Conservation (phyloP, 2,888 invertebrate genomes). For the Podotricha telesiphe region DNA sequence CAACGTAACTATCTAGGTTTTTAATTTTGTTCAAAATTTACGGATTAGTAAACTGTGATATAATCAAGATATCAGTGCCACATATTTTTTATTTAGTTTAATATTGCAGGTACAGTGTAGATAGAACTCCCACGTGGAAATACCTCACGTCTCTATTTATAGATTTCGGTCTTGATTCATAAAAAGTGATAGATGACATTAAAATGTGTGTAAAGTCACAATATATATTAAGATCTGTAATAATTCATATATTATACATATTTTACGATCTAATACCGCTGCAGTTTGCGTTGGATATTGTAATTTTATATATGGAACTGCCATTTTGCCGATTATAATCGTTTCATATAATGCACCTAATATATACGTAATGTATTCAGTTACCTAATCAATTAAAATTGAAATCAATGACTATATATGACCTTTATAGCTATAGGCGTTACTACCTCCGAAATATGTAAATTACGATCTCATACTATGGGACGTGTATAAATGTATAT, state of each 20-base stretch:
- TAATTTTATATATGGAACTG: constrained; percentile 31
- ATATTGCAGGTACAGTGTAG: constrained; percentile 69
- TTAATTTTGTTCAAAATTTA: constrained; percentile 55
- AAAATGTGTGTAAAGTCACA: constrained; percentile 51
- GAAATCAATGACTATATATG: constrained; percentile 30
- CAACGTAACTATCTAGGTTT: constrained; percentile 54
- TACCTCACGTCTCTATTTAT: constrained; percentile 81
- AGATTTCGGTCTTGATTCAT: constrained; percentile 76
- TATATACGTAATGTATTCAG: constrained; percentile 35
- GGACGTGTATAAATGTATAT: constrained; percentile 16
- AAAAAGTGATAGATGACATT: constrained; percentile 64
- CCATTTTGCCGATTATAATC: constrained; percentile 43
- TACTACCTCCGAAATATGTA: constrained; percentile 32
- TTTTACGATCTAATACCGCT: constrained; percentile 17
- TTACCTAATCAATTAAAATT: constrained; percentile 41
- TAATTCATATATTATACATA: constrained; percentile 22
- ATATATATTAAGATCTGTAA: constrained; percentile 23
- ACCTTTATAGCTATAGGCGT: constrained; percentile 28
- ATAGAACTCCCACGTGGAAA: constrained; percentile 82
- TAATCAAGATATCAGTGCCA: constrained; percentile 70
- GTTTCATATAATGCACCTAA: constrained; percentile 26
- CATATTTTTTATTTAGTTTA: constrained; percentile 61
- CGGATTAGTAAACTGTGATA: constrained; percentile 68
- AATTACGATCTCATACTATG: constrained; percentile 22
- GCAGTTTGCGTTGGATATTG: constrained; percentile 29